Base-by-base conservation (phyloP, 35 echinoderm and acorn worm genomes). In the Hemicentrotus pulcherrimus region DNA sequence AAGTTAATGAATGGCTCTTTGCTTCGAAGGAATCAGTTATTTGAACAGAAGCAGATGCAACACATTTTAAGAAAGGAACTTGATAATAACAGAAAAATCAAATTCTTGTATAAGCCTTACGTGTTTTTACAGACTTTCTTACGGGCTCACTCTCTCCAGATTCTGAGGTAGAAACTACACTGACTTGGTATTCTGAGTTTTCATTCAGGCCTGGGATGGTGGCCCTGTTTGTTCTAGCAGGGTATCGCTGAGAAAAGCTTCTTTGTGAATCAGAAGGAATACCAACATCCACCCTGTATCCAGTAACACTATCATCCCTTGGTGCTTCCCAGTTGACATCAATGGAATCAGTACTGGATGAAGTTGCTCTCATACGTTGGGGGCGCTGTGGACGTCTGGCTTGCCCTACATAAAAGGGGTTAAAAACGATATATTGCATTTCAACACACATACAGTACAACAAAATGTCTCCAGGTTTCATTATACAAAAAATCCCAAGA, bases 101-200 rank as follows among this genome's bases (percentile, higher is more conserved):
- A 55, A 78, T 78, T 30, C 18, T 28, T 78, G 65, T 28, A 78
- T 4, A 15, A 78, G 19, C 18, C 65, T 78, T 78, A 78, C 65
- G 65, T 78, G 88, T 90, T 30, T 47, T 90, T 0, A 90, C 46
- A 41, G 88, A 33, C 32, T 90, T 33, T 24, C 46, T 47, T 30
- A 90, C 32, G 18, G 88, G 88, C 19, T 90, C 32, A 90, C 88
- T 90, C 24, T 90, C 88, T 41, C 88, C 88, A 35, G 88, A 33
- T 33, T 22, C 32, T 4, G 32, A 41, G 32, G 46, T 33, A 24
- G 88, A 90, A 41, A 41, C 46, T 47, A 90, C 32, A 33, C 32
- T 41, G 46, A 90, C 88, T 47, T 41, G 32, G 24, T 90, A 90
- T 41, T 90, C 88, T 32, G 88, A 18, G 32, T 47, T 24, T 41